These are phyloP conservation scores for Maniola jurtina DNA, from an alignment of 1,140 invertebrate genomes.

Conservation along the genomic window DNA sequence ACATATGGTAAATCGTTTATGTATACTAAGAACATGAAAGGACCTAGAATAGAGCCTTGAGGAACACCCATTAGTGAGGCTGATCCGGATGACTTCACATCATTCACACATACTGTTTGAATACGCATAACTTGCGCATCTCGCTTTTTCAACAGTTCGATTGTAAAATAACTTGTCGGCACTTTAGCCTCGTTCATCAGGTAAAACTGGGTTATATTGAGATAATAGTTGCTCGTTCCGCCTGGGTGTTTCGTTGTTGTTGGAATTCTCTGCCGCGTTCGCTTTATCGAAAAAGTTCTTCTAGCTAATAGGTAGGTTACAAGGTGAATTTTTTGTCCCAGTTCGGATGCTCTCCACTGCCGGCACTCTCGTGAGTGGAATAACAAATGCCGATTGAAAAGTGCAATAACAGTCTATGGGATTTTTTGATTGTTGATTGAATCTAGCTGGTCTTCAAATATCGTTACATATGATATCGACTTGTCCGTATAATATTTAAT, in stretches of 20 bases:
- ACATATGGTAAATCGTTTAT: no score
- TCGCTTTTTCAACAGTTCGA: conserved; percentile 25
- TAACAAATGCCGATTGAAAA: not conserved
- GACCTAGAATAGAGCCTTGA: no score
- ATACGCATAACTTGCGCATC: conserved; percentile 22
- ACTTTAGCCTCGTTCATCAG: conserved; percentile 45
- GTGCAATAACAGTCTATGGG: no score
- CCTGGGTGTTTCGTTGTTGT: conserved; percentile 52
- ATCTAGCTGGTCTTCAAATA: no score
- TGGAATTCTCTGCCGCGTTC: conserved; percentile 45
- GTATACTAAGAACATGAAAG: no score
- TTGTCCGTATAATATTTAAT: no score
- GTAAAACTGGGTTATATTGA: conserved; percentile 57
- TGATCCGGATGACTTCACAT: no score
- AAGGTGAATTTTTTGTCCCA: conserved; percentile 43
- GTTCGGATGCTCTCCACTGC: conserved; percentile 25
- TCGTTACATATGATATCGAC: no score
- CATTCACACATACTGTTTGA: no score
- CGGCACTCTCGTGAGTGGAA: conserved; percentile 4
- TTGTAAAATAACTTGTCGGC: conserved; percentile 37
- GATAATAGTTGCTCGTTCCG: conserved; percentile 52
- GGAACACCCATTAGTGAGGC: no score
- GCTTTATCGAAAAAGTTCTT: conserved; percentile 49
- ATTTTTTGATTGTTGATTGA: no score
- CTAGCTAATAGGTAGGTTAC: conserved; percentile 50